Conservation (phyloP, 2,888 invertebrate species). For the Rotaria sp. region DNA sequence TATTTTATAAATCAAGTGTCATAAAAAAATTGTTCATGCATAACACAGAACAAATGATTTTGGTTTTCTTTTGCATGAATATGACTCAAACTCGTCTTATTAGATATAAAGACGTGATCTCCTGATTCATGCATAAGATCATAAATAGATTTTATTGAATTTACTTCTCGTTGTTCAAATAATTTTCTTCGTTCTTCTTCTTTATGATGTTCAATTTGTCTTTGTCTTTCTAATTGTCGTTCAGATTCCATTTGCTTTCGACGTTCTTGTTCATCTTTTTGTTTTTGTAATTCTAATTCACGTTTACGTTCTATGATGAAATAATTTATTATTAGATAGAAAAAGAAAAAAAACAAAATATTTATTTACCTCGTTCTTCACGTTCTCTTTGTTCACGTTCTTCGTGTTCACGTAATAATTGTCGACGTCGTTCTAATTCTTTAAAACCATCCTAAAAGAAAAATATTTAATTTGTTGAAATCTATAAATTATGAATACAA, state of each 20-base stretch:
- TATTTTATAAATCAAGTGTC: not conserved
- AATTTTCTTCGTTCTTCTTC: constrained; percentile 73
- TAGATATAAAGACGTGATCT: constrained; percentile 22
- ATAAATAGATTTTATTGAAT: not conserved
- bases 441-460: constrained; percentile 41
- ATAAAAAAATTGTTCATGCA: not conserved
- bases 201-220: constrained; percentile 51
- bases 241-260: constrained; percentile 80
- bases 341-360: too few relatives aligned
- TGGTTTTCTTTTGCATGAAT: not conserved
- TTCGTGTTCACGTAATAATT: constrained; percentile 65
- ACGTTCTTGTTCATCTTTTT: constrained; percentile 79
- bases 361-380: constrained; percentile 68
- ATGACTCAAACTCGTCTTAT: constrained; percentile 23
- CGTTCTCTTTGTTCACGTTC: constrained; percentile 86
- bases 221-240: constrained; percentile 64
- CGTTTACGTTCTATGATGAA: constrained; percentile 26
- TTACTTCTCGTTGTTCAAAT: constrained; percentile 65
- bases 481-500: constrained; percentile 59
- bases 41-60: not conserved
- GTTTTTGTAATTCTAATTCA: constrained; percentile 50
- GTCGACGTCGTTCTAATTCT: constrained; percentile 47
- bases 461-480: not conserved
- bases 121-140: not conserved
- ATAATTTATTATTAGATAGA: not conserved